phyloP scores from a whole-genome alignment of 2,888 invertebrate species.

The Drosophila barbarae region DNA sequence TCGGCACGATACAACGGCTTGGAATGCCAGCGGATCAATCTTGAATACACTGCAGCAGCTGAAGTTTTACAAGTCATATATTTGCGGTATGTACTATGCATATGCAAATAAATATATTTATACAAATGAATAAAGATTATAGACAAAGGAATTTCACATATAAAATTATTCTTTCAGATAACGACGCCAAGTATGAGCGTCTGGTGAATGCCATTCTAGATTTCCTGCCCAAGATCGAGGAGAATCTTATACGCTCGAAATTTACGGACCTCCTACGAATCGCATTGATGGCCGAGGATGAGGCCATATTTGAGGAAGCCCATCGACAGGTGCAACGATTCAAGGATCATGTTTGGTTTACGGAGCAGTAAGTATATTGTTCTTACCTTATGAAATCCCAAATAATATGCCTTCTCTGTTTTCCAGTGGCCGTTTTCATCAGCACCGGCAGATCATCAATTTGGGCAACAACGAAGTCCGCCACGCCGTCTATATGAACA shows the following conservation, averaged over 20 bases:
- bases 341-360: constrained; percentile 75
- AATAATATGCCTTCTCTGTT: neutral
- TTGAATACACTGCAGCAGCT: constrained; percentile 76
- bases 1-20: constrained; percentile 62
- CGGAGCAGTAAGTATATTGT: constrained; percentile 67
- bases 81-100: constrained; percentile 53
- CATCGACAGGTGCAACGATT: constrained; percentile 70
- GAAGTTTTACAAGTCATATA: constrained; percentile 66
- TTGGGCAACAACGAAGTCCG: constrained; percentile 65
- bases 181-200: constrained; percentile 46
- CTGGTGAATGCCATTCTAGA: constrained; percentile 64
- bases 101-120: neutral
- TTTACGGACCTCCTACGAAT: constrained; percentile 76
- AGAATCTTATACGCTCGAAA: constrained; percentile 74
- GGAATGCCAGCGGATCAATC: constrained; percentile 65
- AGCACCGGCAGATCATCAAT: constrained; percentile 77
- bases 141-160: neutral
- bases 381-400: neutral
- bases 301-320: constrained; percentile 73
- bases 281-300: constrained; percentile 72
- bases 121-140: neutral
- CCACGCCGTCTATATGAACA: constrained; percentile 68
- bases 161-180: constrained; percentile 42
- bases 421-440: constrained; percentile 76
- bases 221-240: constrained; percentile 78